Percentiles rank a stretch among this genome's conserved stretches.
Evolutionary conservation across 2,113 vertebrate genomes (phyloP).

Genomic region (Albula glossodonta): DNA sequence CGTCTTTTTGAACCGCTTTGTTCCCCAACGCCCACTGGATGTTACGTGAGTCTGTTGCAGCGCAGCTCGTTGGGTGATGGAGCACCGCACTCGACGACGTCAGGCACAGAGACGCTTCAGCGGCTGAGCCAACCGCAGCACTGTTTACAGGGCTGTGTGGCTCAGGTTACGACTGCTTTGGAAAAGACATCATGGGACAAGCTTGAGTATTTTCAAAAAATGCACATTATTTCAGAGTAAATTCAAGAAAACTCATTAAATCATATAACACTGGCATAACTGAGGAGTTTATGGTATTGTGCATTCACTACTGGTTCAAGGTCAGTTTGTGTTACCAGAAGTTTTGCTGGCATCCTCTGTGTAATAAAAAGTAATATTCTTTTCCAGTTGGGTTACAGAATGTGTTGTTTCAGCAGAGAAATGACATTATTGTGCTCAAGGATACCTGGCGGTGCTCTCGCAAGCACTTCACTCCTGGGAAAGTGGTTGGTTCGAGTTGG

Average conservation of each 20-base stretch:
- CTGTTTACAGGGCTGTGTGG: neutral
- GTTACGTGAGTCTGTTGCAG: conserved; percentile 55
- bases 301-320: neutral
- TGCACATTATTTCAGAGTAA: neutral
- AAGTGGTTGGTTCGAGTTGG: neutral
- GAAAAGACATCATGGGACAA: neutral
- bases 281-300: neutral
- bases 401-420: neutral
- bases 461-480: neutral
- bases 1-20: conserved; percentile 69
- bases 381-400: neutral
- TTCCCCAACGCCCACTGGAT: conserved; percentile 62
- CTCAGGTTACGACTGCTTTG: neutral
- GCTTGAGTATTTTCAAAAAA: neutral
- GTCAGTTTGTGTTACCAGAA: neutral
- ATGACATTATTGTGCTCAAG: neutral
- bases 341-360: neutral
- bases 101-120: neutral
- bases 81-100: neutral
- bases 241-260: too few species aligned
- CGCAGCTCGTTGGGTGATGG: neutral
- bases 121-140: too few species aligned
- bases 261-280: neutral
- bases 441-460: neutral
- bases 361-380: neutral